Evolutionary conservation across 92 coral and sea anemone species (phyloP), one percentile per base, ranked within the genome.

Genomic region (Porites cylindrica): DNA sequence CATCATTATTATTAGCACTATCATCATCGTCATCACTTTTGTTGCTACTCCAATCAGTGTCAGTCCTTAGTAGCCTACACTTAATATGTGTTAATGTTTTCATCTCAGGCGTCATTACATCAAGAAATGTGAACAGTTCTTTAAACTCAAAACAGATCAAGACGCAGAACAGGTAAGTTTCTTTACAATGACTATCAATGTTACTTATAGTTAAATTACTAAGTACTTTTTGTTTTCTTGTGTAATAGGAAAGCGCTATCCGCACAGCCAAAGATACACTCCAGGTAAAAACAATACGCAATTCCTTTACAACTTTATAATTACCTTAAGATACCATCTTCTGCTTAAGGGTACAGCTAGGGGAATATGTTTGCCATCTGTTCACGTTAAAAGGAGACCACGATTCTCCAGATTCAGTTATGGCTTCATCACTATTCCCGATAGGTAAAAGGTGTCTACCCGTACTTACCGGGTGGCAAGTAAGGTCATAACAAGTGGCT

Each of bases 111-210:
- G 96, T 53, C 93, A 95, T 61, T 96, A 91, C 85, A 90, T 96
- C 88, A 93, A 94, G 76, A 96, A 96, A 73, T 95, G 98, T 61
- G 98, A 95, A n/a, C 92, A 94, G 66, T 83, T 94, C n/a, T 72
- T 94, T 56, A 91, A 94, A 71, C 89, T 94, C 24, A 91, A 86
- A 71, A 87, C 95, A 10, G 88, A 91, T 20, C 92, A 88, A 29
- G 94, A 93, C 63, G n/a, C 81, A 43, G 88, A 86, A 64, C 90
- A 94, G 94, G 98, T 94, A 68, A 16, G 82, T 29, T 66, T 81
- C 10, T 17, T 26, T 21, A 23, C 13, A 13, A 0, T 47, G 51
- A 18, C 16, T 53, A 4, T 75, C 23, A 23, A 14, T 3, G 13
- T 11, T 11, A 2, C 63, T 59, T 20, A 51, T 50, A 16, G n/a